Conservation (phyloP, 1,140 invertebrate genomes). For the Dreissena rostriformis region DNA sequence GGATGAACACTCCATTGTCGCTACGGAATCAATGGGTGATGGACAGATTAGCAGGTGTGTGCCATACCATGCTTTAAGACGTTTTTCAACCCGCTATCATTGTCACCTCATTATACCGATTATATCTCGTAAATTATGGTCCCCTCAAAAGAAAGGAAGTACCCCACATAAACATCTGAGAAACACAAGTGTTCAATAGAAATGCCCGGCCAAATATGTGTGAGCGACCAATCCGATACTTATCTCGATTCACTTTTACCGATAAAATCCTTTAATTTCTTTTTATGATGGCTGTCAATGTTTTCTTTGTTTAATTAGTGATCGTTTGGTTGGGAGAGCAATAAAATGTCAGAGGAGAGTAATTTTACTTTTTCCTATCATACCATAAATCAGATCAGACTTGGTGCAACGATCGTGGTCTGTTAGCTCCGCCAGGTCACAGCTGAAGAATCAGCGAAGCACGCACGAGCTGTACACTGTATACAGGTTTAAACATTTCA, state of each 20-base stretch:
- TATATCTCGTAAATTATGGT: conserved; percentile 38
- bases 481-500: no score
- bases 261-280: neutral
- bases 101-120: conserved; percentile 44
- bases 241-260: neutral
- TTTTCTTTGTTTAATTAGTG: no score
- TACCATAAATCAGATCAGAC: no score
- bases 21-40: neutral
- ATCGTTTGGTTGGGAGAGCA: no score
- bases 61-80: conserved; percentile 2
- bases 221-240: neutral
- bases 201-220: neutral
- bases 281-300: no score
- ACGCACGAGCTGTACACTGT: no score
- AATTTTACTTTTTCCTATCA: no score
- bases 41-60: conserved; percentile 44
- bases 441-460: no score
- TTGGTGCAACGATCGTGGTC: no score
- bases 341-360: no score
- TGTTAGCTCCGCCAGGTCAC: no score
- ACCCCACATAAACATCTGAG: neutral
- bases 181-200: neutral
- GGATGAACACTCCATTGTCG: neutral
- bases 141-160: conserved; percentile 1
- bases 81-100: neutral